Evolutionary conservation across 2,888 invertebrate species (phyloP), one percentile per base, ranked within the genome.

Genomic region (Calliopum simillimum): DNA sequence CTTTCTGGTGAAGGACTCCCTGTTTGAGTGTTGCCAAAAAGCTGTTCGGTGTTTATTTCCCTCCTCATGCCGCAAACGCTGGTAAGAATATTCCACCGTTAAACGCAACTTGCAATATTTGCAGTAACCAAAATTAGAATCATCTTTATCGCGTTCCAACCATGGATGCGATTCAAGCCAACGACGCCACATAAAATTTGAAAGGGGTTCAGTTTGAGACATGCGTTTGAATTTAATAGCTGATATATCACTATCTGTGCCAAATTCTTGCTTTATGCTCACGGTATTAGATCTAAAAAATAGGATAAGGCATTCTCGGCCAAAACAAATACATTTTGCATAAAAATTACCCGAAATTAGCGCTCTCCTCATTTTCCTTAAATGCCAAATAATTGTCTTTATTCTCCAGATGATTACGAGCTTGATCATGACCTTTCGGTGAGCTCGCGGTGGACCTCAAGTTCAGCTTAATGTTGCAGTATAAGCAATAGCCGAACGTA

Each of bases 161-260:
- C 82, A 82, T 0, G 72, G 55, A 51, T 79, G 79, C 12, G 68
- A 74, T 4, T 69, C 62, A 1, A 79, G 49, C 84, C 84, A 82
- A 14, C 80, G 80, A 4, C 71, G 47, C 82, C 82, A 82, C 58
- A 81, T 83, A 14, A 79, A 82, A 64, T 84, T 76, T 49, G 77
- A 81, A 0, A 82, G 70, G 1, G 73, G 59, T 12, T 77, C 80
- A 5, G 74, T 78, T 53, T 80, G 80, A 3, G 68, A 74, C 16
- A 66, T 68, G 0, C 82, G 80, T 62, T 78, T 79, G 5, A 73
- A 55, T 63, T 80, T 82, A 61, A 79, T 73, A 4, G 77, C 78
- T 4, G 64, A 71, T 21, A 80, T 77, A 47, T 77, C 76, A 23
- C 72, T 76, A 11, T 78, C 76, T 3, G 77, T 79, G 4, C 81